Conservation (phyloP, 2,113 vertebrate species). For the Porphyrio hochstetteri region DNA sequence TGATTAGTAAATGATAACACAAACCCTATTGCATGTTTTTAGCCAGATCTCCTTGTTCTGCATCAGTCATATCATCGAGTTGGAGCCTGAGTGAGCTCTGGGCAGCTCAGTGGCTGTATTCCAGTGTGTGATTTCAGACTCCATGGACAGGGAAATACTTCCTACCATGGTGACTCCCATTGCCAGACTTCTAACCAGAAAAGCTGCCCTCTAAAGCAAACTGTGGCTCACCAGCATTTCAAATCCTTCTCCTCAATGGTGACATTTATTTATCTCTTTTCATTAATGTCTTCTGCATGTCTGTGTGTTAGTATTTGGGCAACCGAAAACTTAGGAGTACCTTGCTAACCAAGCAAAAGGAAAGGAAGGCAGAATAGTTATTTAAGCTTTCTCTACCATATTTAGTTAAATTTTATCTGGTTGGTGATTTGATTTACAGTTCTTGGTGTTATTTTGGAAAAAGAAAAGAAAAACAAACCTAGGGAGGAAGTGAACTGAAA, state of each 20-base stretch:
- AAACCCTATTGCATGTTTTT: background rate
- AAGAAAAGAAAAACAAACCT: background rate
- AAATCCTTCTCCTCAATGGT: background rate
- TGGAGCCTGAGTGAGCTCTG: background rate
- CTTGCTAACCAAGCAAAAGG: background rate
- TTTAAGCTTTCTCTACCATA: background rate
- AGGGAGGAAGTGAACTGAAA: background rate
- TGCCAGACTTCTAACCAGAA: background rate
- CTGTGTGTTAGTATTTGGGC: background rate
- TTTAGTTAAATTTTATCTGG: background rate
- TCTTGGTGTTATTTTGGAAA: background rate
- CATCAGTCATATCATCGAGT: too few species aligned
- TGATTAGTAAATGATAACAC: too few species aligned
- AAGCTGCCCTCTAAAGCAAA: background rate
- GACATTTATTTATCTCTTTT: background rate
- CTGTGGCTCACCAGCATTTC: rapidly evolving
- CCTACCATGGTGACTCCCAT: background rate
- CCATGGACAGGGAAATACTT: rapidly evolving
- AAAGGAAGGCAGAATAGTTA: background rate
- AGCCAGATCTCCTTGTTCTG: background rate
- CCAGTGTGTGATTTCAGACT: background rate
- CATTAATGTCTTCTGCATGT: background rate
- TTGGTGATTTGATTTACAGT: background rate
- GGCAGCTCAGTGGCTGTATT: background rate
- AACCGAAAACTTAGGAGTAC: background rate